Conservation (phyloP, 2,888 invertebrate species). For the Thysanoteuthis rhombus region DNA sequence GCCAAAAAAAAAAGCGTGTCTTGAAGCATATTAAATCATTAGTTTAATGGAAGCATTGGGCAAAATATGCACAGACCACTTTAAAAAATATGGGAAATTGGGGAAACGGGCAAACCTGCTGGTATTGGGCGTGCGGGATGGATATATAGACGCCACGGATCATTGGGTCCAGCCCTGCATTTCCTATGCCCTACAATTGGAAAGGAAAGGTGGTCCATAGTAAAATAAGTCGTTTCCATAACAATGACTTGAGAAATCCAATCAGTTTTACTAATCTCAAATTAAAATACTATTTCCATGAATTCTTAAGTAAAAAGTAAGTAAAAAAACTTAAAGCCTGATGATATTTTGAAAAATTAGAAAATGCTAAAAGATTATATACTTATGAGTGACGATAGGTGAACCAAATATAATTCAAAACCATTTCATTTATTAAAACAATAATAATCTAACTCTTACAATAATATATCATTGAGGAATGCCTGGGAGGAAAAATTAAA, state of each 20-base stretch:
- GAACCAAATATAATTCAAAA: not conserved
- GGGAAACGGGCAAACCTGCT: conserved; percentile 56
- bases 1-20: conserved; percentile 24
- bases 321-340: not conserved
- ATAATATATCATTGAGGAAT: not conserved
- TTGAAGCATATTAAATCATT: conserved; percentile 25
- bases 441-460: not conserved
- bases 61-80: conserved; percentile 22
- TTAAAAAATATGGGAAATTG: conserved; percentile 28
- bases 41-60: conserved; percentile 29
- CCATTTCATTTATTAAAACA: not conserved
- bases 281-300: not conserved
- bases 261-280: not conserved
- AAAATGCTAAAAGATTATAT: not conserved
- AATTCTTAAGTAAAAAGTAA: not conserved
- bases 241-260: not conserved
- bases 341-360: not conserved
- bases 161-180: conserved; percentile 53
- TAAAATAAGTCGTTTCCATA: not conserved
- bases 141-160: conserved; percentile 62
- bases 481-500: not conserved
- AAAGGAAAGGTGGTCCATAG: conserved; percentile 50
- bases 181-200: conserved; percentile 60
- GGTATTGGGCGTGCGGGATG: conserved; percentile 59
- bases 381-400: not conserved